These are phyloP conservation scores for Apteryx mantelli DNA, from an alignment of 2,113 vertebrate genomes.

Conservation along the genomic window DNA sequence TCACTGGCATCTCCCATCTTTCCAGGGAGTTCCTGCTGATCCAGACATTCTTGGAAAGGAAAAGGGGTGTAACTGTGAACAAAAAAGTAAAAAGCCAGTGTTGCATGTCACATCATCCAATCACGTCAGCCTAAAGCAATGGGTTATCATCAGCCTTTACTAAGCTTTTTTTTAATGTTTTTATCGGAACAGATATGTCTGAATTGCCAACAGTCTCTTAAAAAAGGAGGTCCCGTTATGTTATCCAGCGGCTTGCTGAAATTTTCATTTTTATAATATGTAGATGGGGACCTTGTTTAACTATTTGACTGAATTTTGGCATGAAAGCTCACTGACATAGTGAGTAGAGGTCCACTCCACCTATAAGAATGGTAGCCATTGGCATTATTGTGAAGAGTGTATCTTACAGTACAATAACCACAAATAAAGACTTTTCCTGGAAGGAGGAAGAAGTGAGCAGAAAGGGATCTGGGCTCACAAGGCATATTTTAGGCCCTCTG, in stretches of 20 bases:
- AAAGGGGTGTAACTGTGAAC: no score
- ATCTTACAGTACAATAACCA: not conserved
- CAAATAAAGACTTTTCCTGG: not conserved
- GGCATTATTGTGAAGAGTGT: not conserved
- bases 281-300: not conserved
- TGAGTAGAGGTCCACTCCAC: not conserved
- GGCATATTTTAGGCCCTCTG: not conserved
- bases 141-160: no score
- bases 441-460: not conserved
- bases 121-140: not conserved
- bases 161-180: not conserved
- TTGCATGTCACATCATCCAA: no score
- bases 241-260: not conserved
- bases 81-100: no score
- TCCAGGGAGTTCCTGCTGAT: no score
- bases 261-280: not conserved
- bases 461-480: not conserved
- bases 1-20: no score
- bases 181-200: not conserved
- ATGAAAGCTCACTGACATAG: not conserved
- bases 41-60: no score
- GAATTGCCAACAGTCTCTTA: not conserved
- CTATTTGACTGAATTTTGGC: not conserved
- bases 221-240: not conserved
- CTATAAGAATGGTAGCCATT: not conserved